These are phyloP conservation scores for Micropterix aruncella DNA, from an alignment of 2,888 invertebrate species.

Conservation along the genomic window DNA sequence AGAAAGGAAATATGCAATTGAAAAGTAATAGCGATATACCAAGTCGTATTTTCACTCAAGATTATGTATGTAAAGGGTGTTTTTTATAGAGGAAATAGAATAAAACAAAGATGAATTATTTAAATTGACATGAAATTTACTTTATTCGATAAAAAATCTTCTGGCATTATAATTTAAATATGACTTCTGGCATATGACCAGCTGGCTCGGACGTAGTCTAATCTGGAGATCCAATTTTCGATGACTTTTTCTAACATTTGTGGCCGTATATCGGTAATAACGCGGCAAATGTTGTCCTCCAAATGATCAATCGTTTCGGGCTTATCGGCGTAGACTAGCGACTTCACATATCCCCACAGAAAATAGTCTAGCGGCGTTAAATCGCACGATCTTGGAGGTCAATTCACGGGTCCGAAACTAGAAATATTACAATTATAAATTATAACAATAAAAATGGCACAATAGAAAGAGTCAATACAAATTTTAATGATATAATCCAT, in stretches of 20 bases:
- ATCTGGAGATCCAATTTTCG: neutral
- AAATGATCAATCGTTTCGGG: neutral
- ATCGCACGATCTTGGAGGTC: neutral
- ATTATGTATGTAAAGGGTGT: no score
- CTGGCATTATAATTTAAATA: neutral
- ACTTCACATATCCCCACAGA: neutral
- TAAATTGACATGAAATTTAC: neutral
- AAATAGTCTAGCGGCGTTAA: neutral
- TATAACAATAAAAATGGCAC: no score
- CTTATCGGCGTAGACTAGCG: neutral
- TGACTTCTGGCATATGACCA: neutral
- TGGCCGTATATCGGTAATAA: neutral
- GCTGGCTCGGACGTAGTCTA: neutral
- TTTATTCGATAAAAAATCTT: neutral
- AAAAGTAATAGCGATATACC: no score
- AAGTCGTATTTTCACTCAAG: no score
- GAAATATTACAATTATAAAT: no score
- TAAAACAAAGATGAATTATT: neutral
- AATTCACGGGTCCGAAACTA: neutral
- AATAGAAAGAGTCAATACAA: no score
- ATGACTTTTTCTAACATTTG: neutral
- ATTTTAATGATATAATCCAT: no score
- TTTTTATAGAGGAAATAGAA: no score
- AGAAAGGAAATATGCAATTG: no score
- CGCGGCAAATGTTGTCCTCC: neutral